Evolutionary conservation across 2,113 vertebrate species (phyloP).

Genomic region (Macroglossus sobrinus): DNA sequence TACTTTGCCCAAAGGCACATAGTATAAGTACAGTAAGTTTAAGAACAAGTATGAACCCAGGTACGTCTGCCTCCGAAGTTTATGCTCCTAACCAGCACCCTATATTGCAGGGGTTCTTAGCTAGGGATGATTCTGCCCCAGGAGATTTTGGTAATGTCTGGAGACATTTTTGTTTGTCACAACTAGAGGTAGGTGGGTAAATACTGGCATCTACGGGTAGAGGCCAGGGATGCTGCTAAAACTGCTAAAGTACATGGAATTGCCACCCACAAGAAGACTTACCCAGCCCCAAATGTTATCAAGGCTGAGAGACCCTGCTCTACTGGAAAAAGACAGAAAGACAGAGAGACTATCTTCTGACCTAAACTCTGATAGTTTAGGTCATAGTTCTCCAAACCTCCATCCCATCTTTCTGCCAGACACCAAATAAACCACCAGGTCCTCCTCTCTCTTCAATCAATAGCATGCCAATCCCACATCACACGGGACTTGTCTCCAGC

Average conservation of each 20-base stretch:
- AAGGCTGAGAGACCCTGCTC: background rate
- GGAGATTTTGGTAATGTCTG: background rate
- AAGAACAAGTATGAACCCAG: background rate
- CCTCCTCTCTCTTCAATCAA: background rate
- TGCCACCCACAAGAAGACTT: background rate
- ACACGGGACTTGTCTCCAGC: background rate
- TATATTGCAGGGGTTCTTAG: background rate
- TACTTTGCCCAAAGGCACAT: background rate
- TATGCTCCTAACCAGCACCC: background rate
- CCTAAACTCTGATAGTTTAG: background rate
- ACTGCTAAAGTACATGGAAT: background rate
- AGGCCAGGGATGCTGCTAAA: background rate
- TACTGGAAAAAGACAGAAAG: background rate
- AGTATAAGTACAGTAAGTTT: background rate
- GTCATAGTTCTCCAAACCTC: background rate
- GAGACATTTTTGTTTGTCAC: background rate
- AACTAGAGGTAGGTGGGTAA: background rate
- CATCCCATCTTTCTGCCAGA: background rate
- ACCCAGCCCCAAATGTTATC: background rate
- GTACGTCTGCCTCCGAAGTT: background rate
- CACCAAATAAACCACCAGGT: background rate
- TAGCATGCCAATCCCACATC: rapidly evolving
- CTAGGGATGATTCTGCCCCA: background rate
- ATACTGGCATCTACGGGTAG: background rate
- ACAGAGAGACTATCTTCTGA: background rate